A percentile compares a stretch with the other conserved stretches of the same genome.
These are phyloP conservation scores for Cryptus armator DNA, from an alignment of 2,888 invertebrate genomes.

Conservation along the genomic window DNA sequence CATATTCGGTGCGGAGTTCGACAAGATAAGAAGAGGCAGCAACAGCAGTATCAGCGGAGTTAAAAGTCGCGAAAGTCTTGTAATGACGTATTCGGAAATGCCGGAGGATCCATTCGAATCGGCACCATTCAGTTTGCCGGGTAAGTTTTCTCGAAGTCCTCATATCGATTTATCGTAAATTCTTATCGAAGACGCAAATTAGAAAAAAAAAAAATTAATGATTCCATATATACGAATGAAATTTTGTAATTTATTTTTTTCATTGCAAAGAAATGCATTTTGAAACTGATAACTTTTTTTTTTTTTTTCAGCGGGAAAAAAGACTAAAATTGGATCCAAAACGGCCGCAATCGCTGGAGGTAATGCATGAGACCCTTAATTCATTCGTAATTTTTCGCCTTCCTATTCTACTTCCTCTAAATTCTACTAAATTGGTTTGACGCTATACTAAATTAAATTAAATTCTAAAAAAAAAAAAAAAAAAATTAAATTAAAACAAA, in stretches of 20 bases:
- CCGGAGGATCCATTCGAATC: constrained; percentile 92
- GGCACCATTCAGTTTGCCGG: constrained; percentile 92
- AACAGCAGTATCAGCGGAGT: constrained; percentile 92
- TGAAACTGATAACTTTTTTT: constrained; percentile 58
- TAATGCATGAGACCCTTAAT: constrained; percentile 84
- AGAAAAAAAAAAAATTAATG: background rate
- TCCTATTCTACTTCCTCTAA: constrained; percentile 69
- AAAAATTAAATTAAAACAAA: constrained; percentile 27
- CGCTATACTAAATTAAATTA: constrained; percentile 52
- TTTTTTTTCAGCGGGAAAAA: constrained; percentile 82
- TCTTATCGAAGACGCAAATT: background rate
- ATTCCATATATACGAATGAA: constrained; percentile 4
- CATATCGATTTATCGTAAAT: too few species aligned
- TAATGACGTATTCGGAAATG: constrained; percentile 88
- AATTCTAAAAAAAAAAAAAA: too few species aligned
- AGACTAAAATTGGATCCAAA: constrained; percentile 83
- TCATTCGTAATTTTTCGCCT: constrained; percentile 71
- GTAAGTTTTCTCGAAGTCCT: constrained; percentile 82
- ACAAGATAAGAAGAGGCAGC: constrained; percentile 92
- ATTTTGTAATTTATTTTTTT: constrained; percentile 12
- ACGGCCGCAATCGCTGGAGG: constrained; percentile 84
- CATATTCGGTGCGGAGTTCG: constrained; percentile 93
- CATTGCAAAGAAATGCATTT: constrained; percentile 34
- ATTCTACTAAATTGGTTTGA: constrained; percentile 66
- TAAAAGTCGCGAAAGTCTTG: constrained; percentile 90